Conservation (phyloP, 2,113 vertebrate species). For the Anolis carolinensis region DNA sequence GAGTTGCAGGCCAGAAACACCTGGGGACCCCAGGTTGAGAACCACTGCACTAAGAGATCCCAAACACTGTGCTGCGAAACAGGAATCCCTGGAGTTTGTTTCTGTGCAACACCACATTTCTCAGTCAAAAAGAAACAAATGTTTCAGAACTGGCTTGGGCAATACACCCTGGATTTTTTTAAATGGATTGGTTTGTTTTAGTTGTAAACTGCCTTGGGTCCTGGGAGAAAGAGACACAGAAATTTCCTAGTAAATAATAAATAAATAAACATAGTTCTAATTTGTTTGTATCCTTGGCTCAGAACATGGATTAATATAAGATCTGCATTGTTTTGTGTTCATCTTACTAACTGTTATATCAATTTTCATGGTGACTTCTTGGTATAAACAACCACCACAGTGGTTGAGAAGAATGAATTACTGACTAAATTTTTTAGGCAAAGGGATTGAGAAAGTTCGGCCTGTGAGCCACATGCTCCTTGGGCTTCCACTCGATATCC, state of each 20-base stretch:
- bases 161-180: neutral
- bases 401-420: neutral
- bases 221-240: too few species aligned
- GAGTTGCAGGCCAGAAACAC: too few species aligned
- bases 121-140: neutral
- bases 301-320: too few species aligned
- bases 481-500: too few species aligned
- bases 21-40: too few species aligned
- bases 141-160: neutral
- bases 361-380: neutral
- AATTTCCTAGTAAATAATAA: too few species aligned
- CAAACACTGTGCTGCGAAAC: neutral
- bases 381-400: neutral
- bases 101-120: neutral
- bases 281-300: neutral
- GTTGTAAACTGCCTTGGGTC: neutral
- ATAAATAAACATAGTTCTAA: neutral
- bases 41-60: too few species aligned
- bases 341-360: neutral
- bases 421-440: neutral
- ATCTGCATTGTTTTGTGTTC: neutral
- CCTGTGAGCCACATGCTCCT: too few species aligned
- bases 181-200: neutral
- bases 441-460: neutral
- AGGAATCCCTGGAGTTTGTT: neutral